These are phyloP conservation scores for Neria commutata DNA, from an alignment of 2,888 invertebrate genomes.

Conservation along the genomic window DNA sequence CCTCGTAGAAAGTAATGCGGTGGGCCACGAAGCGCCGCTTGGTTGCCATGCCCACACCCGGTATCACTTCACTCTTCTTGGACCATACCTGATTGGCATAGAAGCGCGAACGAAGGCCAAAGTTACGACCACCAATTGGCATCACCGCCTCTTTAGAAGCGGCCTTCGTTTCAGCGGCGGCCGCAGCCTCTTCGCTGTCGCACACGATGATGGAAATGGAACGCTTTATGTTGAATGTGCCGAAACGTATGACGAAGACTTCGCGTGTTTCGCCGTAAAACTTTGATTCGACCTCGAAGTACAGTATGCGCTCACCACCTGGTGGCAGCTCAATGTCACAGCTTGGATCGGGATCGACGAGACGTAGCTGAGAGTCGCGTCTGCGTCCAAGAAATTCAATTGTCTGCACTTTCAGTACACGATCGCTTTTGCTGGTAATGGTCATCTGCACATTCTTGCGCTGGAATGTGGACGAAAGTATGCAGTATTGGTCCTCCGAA, in stretches of 20 bases:
- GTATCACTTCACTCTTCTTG: conserved; percentile 54
- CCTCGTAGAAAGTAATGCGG: conserved; percentile 61
- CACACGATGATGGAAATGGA: conserved; percentile 48
- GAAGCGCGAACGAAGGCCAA: conserved; percentile 36
- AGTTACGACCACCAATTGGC: conserved; percentile 19
- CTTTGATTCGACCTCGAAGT: conserved; percentile 40
- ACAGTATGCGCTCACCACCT: conserved; percentile 15
- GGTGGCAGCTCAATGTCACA: neutral
- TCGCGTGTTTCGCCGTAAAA: conserved; percentile 47
- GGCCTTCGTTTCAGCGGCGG: conserved; percentile 31
- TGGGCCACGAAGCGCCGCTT: conserved; percentile 69
- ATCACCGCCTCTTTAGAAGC: conserved; percentile 22
- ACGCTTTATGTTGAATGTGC: conserved; percentile 41
- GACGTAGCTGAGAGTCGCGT: conserved; percentile 35
- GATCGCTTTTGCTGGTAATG: conserved; percentile 40
- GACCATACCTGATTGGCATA: conserved; percentile 53
- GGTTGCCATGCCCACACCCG: conserved; percentile 65
- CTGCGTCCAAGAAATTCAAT: conserved; percentile 27
- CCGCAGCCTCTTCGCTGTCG: conserved; percentile 35
- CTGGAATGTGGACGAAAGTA: conserved; percentile 61
- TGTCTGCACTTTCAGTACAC: conserved; percentile 24
- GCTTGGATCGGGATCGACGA: conserved; percentile 38
- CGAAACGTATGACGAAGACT: conserved; percentile 39
- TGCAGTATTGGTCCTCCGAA: conserved; percentile 61
- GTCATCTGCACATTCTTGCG: conserved; percentile 37